Conservation (phyloP, 2,113 vertebrate genomes). For the Bufo gargarizans region DNA sequence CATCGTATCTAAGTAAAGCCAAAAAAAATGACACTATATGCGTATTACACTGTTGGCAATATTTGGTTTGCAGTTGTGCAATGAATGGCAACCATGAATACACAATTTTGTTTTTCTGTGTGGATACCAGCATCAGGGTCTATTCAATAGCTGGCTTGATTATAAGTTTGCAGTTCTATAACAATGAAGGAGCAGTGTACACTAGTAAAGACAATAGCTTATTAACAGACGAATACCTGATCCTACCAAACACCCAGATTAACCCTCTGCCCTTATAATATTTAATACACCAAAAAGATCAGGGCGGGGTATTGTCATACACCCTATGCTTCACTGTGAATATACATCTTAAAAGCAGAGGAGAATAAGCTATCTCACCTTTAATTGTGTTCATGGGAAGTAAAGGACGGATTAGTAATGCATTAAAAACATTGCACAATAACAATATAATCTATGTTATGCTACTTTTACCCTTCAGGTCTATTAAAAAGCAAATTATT, state of each 20-base stretch:
- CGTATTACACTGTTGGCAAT: conserved; percentile 75
- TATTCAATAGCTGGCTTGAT: neutral
- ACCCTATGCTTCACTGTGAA: neutral
- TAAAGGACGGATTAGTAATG: neutral
- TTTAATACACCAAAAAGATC: neutral
- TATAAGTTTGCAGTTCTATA: neutral
- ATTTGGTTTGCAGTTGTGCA: conserved; percentile 80
- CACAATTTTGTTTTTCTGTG: conserved; percentile 58
- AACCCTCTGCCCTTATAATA: neutral
- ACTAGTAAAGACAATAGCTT: neutral
- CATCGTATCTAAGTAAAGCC: conserved; percentile 75
- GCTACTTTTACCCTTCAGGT: neutral
- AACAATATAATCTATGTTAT: neutral
- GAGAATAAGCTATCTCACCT: neutral
- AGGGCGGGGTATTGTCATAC: neutral
- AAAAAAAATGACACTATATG: conserved; percentile 73
- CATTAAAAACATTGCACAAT: neutral
- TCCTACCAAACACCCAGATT: neutral
- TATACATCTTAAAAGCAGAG: neutral
- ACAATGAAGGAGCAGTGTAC: neutral
- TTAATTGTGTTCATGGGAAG: neutral
- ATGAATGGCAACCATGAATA: neutral
- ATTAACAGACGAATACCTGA: neutral
- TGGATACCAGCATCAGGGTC: conserved; percentile 59
- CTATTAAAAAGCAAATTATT: neutral